phyloP scores from a whole-genome alignment of 2,888 invertebrate species.

The Exephanes ischioxanthus region DNA sequence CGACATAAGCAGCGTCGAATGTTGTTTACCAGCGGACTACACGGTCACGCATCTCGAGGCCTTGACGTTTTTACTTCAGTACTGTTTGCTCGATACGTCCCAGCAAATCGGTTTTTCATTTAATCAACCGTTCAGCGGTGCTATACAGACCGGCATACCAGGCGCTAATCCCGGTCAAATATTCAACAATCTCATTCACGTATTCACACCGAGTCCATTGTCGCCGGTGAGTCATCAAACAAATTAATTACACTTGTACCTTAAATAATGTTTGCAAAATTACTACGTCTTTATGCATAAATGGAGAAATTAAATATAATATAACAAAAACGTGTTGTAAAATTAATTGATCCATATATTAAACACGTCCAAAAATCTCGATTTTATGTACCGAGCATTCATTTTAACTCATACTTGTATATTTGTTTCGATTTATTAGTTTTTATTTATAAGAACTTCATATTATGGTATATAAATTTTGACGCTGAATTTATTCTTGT shows the following conservation, averaged over 20 bases:
- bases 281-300: background rate
- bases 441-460: no score
- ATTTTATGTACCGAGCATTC: background rate
- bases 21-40: constrained; percentile 91
- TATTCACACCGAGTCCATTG: constrained; percentile 90
- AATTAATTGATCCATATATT: background rate
- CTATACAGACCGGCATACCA: constrained; percentile 86
- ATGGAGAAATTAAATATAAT: no score
- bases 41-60: constrained; percentile 92
- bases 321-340: no score
- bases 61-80: constrained; percentile 92
- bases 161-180: constrained; percentile 90
- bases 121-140: constrained; percentile 86
- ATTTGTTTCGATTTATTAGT: no score
- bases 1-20: constrained; percentile 82
- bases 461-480: no score
- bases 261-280: background rate
- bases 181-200: constrained; percentile 92
- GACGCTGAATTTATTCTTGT: no score
- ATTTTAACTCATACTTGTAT: background rate
- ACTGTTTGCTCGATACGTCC: constrained; percentile 90
- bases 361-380: background rate
- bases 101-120: constrained; percentile 87
- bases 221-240: constrained; percentile 79
- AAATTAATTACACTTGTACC: background rate